These are phyloP conservation scores for Archilochus colubris DNA, from an alignment of 2,113 vertebrate species.

Conservation along the genomic window DNA sequence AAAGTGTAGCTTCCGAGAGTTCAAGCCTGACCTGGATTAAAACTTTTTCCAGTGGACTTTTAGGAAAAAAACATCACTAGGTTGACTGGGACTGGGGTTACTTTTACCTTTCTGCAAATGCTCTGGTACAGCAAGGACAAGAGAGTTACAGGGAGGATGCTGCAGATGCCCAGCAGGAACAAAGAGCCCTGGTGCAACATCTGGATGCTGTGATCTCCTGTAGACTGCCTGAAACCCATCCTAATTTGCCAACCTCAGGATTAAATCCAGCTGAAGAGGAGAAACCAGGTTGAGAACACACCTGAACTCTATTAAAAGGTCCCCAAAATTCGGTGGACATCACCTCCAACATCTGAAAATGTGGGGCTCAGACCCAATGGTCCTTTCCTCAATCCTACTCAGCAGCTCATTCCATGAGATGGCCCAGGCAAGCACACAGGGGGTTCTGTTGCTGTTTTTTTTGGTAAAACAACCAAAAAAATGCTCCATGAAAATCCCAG, in stretches of 20 bases:
- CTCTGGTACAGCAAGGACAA: not conserved
- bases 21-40: not conserved
- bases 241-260: not conserved
- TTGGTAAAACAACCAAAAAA: not conserved
- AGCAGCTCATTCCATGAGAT: not conserved
- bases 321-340: not conserved
- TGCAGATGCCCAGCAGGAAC: not conserved
- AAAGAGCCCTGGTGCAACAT: not conserved
- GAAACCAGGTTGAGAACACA: not conserved
- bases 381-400: not conserved
- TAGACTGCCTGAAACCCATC: not conserved
- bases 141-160: not conserved
- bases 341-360: not conserved
- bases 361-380: not conserved
- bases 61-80: not conserved
- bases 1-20: not conserved
- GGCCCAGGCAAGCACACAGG: not conserved
- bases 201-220: not conserved
- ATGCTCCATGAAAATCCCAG: not conserved
- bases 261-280: not conserved
- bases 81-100: not conserved
- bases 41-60: not conserved
- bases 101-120: not conserved
- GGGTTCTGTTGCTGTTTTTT: not conserved
- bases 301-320: not conserved